Evolutionary conservation across 2,888 invertebrate genomes (phyloP), one percentile per base, ranked within the genome.

Genomic region (Lepidocyrtoides sp.): DNA sequence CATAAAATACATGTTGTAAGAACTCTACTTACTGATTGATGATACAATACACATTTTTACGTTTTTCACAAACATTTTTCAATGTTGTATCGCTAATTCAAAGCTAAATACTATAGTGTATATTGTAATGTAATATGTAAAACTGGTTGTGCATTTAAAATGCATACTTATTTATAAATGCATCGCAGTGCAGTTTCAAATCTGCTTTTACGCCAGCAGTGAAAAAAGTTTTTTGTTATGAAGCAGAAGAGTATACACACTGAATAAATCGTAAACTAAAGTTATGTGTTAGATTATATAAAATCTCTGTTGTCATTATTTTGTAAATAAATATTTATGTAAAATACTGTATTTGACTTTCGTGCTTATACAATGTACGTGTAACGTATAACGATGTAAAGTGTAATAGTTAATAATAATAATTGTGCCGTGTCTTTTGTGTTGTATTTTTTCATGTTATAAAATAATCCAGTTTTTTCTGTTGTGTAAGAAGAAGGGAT

Each of bases 61-160:
- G 79, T 79, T 79, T 79, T 79, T 79, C 79, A 79, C 29, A 54
- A 23, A 32, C 54, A 77, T 79, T 79, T 79, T 79, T 79, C 79
- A n/a, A 79, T 29, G 26, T 26, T 29, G 4, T 20, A 44, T 2
- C 23, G 12, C 8, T 32, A 14, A 63, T 14, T 20, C 2, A 32
- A 32, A 32, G n/a, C 29, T 20, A n/a, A 66, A 66, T 26, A 29
- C 26, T 63, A 60, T 17, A 17, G 17, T 54, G 20, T 54, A n/a
- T 20, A 60, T 7, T 4, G 8, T n/a, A n/a, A n/a, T n/a, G n/a
- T n/a, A n/a, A n/a, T n/a, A n/a, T n/a, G n/a, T n/a, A n/a, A n/a
- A n/a, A 60, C 17, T 60, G 23, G 4, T 20, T 60, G 17, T 54
- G 20, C 2, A 17, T 5, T 17, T 54, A 54, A 17, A n/a, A n/a